Base-by-base conservation (phyloP, 1,140 invertebrate species). In the Sinonovacula constricta region DNA sequence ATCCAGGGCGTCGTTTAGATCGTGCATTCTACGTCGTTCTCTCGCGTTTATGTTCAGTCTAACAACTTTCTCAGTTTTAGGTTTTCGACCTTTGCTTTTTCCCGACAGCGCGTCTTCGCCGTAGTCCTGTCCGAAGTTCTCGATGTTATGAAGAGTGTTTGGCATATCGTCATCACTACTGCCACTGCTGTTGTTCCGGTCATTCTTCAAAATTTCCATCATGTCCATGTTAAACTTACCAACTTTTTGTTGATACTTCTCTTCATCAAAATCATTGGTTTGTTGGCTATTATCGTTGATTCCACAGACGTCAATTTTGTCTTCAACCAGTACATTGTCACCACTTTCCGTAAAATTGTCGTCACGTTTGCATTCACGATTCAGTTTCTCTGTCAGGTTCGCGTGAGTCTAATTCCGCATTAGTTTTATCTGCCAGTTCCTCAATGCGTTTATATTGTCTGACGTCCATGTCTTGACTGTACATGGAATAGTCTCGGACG, bases 11-110 rank as follows among this genome's bases (percentile, higher is more conserved):
- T 90, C 88, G 78, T 91, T 91, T 18, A 91, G 74, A 78, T 91
- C 91, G 69, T 91, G 91, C 91, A 91, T 91, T 34, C 91, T 74
- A 34, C 90, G 80, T 45, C 91, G 75, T 78, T 91, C 91, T n/a
- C 91, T 78, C 5, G 89, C 89, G 79, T 91, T 91, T 49, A 88
- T 88, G 80, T 87, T 88, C 30, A 90, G 60, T 0, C 88, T 80
- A 12, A 88, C 83, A 3, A 78, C 54, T 66, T 86, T 86, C 34
- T 85, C 76, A 31, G 66, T 68, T 54, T 80, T 82, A 28, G 45
- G 60, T 63, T 82, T 82, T 56, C 54, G 80, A 26, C 69, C 66
- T 62, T 81, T 83, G 3, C 57, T 67, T 72, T 79, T 80, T 0
- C 51, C 18, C 0, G 54, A 39, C n/a, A 81, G 34, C 0, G 45